These are phyloP conservation scores for Periplaneta americana DNA, from an alignment of 1,140 invertebrate species.

Conservation along the genomic window DNA sequence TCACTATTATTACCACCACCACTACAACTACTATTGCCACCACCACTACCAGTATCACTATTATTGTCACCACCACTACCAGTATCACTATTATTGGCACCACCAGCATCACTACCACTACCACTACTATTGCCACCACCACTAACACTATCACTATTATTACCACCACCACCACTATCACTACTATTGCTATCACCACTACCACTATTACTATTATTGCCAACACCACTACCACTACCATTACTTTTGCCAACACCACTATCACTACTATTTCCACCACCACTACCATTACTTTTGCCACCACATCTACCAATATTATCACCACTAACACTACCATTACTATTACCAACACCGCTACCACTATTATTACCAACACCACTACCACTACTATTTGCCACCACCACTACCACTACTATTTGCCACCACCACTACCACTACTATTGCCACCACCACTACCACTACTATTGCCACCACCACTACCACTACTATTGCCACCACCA, in stretches of 20 bases:
- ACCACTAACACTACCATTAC: background rate
- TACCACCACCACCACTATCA: background rate
- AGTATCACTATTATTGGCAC: background rate
- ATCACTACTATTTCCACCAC: background rate
- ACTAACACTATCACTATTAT: background rate
- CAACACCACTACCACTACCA: background rate
- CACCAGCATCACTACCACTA: background rate
- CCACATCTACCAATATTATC: background rate
- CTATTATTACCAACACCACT: background rate
- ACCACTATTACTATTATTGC: background rate
- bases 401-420: background rate
- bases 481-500: too few species aligned
- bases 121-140: background rate
- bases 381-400: background rate
- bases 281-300: background rate
- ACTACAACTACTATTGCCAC: too few species aligned
- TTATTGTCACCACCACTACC: background rate
- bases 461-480: background rate
- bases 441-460: background rate
- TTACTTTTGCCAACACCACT: background rate
- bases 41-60: background rate
- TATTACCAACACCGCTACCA: background rate
- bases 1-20: too few species aligned
- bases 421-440: background rate
- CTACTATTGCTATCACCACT: background rate